These are phyloP conservation scores for Enteromius treurensis DNA, from an alignment of 2,797 vertebrate genomes.

Conservation along the genomic window DNA sequence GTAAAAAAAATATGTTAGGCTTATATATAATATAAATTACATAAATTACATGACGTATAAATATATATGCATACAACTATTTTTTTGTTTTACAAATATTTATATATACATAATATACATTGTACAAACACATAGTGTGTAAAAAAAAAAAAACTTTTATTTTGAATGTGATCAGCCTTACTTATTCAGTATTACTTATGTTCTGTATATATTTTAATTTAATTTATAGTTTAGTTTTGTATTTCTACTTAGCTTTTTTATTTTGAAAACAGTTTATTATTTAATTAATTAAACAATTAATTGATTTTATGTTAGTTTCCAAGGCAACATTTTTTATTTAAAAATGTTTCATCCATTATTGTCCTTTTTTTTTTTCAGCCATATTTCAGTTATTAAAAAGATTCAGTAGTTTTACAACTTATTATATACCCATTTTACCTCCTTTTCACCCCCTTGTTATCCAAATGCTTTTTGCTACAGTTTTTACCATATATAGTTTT, in stretches of 20 bases:
- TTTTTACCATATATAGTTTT: neutral
- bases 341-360: neutral
- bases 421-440: no score
- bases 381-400: neutral
- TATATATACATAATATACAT: no score
- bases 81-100: no score
- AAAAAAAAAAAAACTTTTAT: neutral
- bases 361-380: no score
- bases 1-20: no score
- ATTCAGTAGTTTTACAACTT: neutral
- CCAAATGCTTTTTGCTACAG: neutral
- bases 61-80: no score
- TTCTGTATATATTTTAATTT: neutral
- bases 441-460: neutral
- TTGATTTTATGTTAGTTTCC: neutral
- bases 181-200: neutral
- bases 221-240: neutral
- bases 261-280: no score
- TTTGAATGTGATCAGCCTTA: neutral
- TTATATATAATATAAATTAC: no score
- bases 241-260: neutral
- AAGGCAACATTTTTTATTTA: neutral
- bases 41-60: no score
- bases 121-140: neutral
- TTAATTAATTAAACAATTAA: no score